These are phyloP conservation scores for Sula dactylatra DNA, from an alignment of 2,113 vertebrate genomes.

Conservation along the genomic window DNA sequence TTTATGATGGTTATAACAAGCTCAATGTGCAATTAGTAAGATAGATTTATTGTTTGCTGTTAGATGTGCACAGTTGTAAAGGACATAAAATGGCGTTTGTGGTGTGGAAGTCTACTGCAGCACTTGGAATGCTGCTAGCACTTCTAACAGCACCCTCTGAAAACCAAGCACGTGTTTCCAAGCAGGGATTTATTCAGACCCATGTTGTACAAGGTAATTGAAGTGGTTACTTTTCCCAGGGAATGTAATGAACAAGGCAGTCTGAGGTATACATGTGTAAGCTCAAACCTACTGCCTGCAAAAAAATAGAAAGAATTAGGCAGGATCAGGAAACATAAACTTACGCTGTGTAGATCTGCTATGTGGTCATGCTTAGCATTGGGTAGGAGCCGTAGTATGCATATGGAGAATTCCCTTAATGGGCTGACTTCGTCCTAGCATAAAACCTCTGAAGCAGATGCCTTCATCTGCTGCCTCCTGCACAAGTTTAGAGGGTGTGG, in stretches of 20 bases:
- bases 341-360: neutral
- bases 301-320: neutral
- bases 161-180: slow-evolving; percentile 8
- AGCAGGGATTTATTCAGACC: neutral
- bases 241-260: neutral
- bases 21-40: slow-evolving; percentile 73
- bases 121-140: slow-evolving; percentile 63
- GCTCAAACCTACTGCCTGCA: neutral
- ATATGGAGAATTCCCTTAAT: neutral
- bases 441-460: neutral
- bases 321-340: neutral
- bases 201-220: neutral
- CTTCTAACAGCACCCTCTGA: slow-evolving; percentile 56
- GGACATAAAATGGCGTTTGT: slow-evolving; percentile 72
- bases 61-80: slow-evolving; percentile 56
- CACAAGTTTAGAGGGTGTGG: neutral
- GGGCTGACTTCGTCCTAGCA: neutral
- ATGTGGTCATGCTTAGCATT: neutral
- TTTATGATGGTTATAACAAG: slow-evolving; percentile 71
- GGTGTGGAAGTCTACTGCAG: slow-evolving; percentile 71
- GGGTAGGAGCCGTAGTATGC: neutral
- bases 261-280: neutral
- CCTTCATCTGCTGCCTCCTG: neutral
- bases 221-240: neutral
- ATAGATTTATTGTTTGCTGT: slow-evolving; percentile 76